Percentiles rank a stretch among this genome's conserved stretches.
These are phyloP conservation scores for Diadema setosum DNA, from an alignment of 35 echinoderm and acorn worm species.

Conservation along the genomic window DNA sequence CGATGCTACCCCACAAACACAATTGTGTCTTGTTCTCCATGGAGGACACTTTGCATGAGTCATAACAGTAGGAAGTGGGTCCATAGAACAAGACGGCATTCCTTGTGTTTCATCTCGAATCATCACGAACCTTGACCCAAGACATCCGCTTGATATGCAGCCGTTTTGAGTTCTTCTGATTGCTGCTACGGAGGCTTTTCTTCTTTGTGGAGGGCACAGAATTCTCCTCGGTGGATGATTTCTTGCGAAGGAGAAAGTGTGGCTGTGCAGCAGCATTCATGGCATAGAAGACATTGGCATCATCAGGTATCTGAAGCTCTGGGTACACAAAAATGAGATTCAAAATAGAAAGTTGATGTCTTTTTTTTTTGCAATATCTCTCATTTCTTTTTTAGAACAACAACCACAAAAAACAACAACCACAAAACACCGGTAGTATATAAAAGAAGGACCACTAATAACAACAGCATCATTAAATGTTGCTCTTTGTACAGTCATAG, in stretches of 20 bases:
- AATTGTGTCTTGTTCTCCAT: neutral
- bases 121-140: neutral
- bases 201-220: neutral
- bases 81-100: neutral
- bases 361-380: too few relatives aligned
- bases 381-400: too few relatives aligned
- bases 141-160: constrained; percentile 22
- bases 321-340: neutral
- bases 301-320: constrained; percentile 74
- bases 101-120: neutral
- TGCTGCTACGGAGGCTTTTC: neutral
- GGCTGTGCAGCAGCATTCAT: constrained; percentile 76
- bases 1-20: neutral
- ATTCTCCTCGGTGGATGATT: neutral
- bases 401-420: too few relatives aligned
- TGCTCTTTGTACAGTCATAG: too few relatives aligned
- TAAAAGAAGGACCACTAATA: too few relatives aligned
- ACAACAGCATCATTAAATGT: too few relatives aligned
- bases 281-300: constrained; percentile 88
- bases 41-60: neutral
- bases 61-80: neutral
- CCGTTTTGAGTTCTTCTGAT: neutral
- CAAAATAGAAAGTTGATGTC: neutral
- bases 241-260: constrained; percentile 36
- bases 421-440: too few relatives aligned